Base-by-base conservation (phyloP, 2,888 invertebrate genomes). In the Anticlea derivata region DNA sequence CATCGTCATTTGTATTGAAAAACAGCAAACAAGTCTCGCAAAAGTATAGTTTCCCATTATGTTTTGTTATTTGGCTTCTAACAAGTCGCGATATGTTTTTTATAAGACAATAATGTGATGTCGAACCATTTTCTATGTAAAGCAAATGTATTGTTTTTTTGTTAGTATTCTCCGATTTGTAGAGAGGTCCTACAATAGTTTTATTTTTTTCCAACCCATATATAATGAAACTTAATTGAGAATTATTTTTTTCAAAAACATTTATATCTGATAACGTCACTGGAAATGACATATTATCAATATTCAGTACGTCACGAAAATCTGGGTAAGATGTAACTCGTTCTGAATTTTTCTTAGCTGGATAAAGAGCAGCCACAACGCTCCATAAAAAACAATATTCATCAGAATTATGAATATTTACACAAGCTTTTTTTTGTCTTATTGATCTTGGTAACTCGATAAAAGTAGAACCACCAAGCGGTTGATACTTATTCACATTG, bases 11-110 rank as follows among this genome's bases (percentile, higher is more conserved):
- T 0, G 13, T n/a, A 11, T 7, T 8, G 6, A 44, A 44, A 44
- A 37, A 45, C 22, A 45, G 3, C n/a, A 45, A 23, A 8, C 22
- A 45, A 6, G 27, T 23, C 1, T 45, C 45, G 13, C 35, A 45
- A 37, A 37, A 22, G 27, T 29, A 30, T 23, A 37, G 1, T 26
- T 11, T 45, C 2, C 29, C 30, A 12, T 45, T 27, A 26, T 45
- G 45, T 20, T 13, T 30, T 0, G 26, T 33, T 11, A 41, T 41
- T 23, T 41, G 41, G n/a, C 24, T 11, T 10, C 40, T 17, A 7
- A 40, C 22, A 1, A 40, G 11, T 1, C 30, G 6, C 0, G 30
- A 7, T 6, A 41, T 31, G 12, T 41, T 12, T 7, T 31, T 41
- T 0, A 41, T 31, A 1, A 41, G 11, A 22, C 41, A 44, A n/a